These are phyloP conservation scores for Emys orbicularis DNA, from an alignment of 2,797 vertebrate species.

Conservation along the genomic window DNA sequence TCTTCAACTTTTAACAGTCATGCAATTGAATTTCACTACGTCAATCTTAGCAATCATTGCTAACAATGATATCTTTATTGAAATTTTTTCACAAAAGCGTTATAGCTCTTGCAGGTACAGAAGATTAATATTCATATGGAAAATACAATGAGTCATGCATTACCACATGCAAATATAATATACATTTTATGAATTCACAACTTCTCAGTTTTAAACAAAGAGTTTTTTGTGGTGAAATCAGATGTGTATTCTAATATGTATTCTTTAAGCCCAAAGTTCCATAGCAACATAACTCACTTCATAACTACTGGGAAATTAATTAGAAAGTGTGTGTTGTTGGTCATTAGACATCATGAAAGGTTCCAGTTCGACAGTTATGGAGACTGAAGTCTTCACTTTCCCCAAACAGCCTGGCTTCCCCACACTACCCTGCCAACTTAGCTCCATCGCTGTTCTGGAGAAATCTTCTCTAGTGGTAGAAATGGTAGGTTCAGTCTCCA, in stretches of 20 bases:
- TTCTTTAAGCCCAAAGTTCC: neutral
- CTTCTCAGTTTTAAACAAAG: neutral
- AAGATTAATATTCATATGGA: neutral
- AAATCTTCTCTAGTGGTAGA: neutral
- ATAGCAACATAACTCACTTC: neutral
- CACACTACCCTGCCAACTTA: neutral
- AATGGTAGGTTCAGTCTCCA: neutral
- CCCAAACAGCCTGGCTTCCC: neutral
- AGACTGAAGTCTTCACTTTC: neutral
- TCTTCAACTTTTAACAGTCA: neutral
- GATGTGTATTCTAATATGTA: neutral
- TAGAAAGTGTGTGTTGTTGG: neutral
- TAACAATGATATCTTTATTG: neutral
- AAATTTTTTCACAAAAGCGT: neutral
- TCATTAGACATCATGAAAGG: neutral
- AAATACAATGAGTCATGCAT: neutral
- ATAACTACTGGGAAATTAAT: neutral
- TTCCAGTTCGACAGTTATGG: neutral
- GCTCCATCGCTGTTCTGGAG: neutral
- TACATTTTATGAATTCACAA: neutral
- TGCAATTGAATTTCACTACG: neutral
- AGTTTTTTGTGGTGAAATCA: neutral
- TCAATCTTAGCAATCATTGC: neutral
- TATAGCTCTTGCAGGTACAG: neutral
- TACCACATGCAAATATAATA: neutral